A percentile compares a stretch with the other conserved stretches of the same genome.
phyloP scores from a whole-genome alignment of 2,888 invertebrate genomes.

The Lithophane semibrunnea region DNA sequence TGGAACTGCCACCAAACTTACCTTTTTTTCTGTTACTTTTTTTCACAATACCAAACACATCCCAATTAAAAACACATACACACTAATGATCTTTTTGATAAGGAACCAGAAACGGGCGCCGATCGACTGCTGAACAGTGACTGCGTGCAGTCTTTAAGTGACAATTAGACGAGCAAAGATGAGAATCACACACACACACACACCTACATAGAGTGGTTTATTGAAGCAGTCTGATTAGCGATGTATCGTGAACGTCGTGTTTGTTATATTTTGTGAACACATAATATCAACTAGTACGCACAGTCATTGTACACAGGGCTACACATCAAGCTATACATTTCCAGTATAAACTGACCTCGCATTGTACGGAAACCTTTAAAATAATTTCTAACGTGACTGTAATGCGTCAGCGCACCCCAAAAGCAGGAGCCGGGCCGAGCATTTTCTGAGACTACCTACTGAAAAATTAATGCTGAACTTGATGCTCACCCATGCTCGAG shows the following conservation, averaged over 20 bases:
- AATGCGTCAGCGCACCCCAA: no score
- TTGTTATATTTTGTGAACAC: slow-evolving; percentile 21
- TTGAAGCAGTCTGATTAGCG: slow-evolving; percentile 44
- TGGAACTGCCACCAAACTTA: neutral
- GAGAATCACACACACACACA: slow-evolving; percentile 24
- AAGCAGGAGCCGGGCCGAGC: no score
- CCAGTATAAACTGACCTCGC: no score
- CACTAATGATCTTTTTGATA: slow-evolving; percentile 32
- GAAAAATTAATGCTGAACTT: no score
- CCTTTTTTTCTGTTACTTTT: neutral
- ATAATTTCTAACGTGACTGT: no score
- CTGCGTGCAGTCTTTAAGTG: slow-evolving; percentile 30
- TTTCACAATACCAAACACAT: slow-evolving; percentile 15
- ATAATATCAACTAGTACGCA: slow-evolving; percentile 5
- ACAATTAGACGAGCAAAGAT: slow-evolving; percentile 50
- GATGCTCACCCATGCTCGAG: no score
- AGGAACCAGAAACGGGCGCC: slow-evolving; percentile 30
- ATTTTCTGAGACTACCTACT: no score
- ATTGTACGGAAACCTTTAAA: no score
- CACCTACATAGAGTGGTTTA: neutral
- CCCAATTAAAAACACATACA: slow-evolving; percentile 21
- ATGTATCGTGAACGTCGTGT: slow-evolving; percentile 33
- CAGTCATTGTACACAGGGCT: no score
- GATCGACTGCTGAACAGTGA: slow-evolving; percentile 30
- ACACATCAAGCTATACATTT: no score